Evolutionary conservation across 2,113 vertebrate species (phyloP).

Genomic region (Onychostruthus taczanowskii): DNA sequence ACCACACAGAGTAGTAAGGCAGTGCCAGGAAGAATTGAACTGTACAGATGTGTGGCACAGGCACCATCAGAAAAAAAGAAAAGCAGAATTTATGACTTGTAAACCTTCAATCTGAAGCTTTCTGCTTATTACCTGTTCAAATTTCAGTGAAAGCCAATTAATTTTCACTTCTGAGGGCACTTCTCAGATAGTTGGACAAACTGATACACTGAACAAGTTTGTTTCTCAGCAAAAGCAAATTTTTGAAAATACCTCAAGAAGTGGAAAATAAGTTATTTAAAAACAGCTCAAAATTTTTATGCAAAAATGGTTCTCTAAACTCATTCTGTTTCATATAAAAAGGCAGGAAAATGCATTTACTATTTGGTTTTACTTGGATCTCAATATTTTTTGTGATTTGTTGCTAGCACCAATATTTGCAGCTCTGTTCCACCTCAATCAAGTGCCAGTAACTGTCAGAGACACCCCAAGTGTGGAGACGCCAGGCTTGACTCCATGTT

Average conservation of each 20-base stretch:
- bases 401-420: neutral
- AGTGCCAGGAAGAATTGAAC: conserved; percentile 5
- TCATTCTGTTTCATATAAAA: neutral
- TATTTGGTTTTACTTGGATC: neutral
- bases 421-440: neutral
- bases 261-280: neutral
- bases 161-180: conserved; percentile 19
- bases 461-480: no score
- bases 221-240: neutral
- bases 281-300: neutral
- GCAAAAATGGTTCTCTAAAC: neutral
- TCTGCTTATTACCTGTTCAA: conserved; percentile 22
- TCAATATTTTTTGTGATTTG: neutral
- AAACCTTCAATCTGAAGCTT: conserved; percentile 30
- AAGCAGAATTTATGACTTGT: neutral
- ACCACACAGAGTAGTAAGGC: neutral
- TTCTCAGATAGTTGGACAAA: neutral
- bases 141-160: conserved; percentile 50
- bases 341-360: neutral
- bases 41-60: neutral
- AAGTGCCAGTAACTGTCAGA: neutral
- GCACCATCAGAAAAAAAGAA: neutral
- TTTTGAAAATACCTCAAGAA: conserved; percentile 5
- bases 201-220: conserved; percentile 40
- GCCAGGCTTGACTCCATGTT: no score